These are phyloP conservation scores for Neofelis nebulosa DNA, from an alignment of 2,113 vertebrate species.

Conservation along the genomic window DNA sequence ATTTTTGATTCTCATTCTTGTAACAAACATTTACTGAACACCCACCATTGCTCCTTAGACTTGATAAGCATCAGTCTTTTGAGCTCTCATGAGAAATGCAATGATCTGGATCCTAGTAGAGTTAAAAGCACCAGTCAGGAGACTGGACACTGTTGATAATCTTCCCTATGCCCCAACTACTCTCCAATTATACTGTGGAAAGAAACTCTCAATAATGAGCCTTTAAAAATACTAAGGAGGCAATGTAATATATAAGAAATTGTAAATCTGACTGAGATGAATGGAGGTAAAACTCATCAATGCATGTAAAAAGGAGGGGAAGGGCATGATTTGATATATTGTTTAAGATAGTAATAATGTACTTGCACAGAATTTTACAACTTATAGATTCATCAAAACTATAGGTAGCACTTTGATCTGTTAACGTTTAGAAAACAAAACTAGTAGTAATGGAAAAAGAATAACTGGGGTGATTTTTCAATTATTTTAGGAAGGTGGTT, in stretches of 20 bases:
- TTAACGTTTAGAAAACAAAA: not conserved
- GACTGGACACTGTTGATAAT: not conserved
- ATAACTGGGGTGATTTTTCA: not conserved
- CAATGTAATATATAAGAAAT: not conserved
- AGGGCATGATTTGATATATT: not conserved
- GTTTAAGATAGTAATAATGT: not conserved
- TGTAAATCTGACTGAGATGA: not conserved
- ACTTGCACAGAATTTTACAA: not conserved
- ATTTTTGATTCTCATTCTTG: not conserved
- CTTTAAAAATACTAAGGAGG: not conserved
- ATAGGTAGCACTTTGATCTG: not conserved
- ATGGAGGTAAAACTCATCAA: not conserved
- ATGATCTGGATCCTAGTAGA: not conserved
- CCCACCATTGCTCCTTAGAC: not conserved
- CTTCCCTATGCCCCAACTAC: not conserved
- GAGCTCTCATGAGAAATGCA: not conserved
- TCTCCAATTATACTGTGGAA: not conserved
- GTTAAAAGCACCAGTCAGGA: not conserved
- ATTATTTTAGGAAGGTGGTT: not conserved
- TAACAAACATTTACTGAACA: not conserved
- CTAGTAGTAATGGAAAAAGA: not conserved
- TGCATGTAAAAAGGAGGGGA: not conserved
- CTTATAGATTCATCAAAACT: not conserved
- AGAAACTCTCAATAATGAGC: not conserved
- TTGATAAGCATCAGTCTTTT: not conserved